Evolutionary conservation across 2,888 invertebrate species (phyloP).

Genomic region (Anaspis maculata): DNA sequence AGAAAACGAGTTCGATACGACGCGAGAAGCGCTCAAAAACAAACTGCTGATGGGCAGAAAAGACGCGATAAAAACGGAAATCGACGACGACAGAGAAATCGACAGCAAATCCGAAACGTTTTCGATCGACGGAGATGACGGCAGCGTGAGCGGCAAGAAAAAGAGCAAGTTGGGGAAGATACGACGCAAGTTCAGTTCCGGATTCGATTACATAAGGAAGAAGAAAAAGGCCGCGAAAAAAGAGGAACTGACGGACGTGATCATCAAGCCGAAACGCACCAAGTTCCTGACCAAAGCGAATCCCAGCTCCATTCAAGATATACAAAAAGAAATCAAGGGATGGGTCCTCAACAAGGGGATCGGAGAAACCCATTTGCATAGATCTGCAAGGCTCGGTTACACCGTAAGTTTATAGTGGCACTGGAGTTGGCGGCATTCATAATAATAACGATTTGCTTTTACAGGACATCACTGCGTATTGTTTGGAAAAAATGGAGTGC

Average conservation of each 20-base stretch:
- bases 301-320: constrained; percentile 65
- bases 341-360: constrained; percentile 93
- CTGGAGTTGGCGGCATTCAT: too few relatives aligned
- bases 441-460: too few relatives aligned
- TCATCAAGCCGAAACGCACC: constrained; percentile 28
- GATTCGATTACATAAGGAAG: constrained; percentile 83
- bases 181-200: constrained; percentile 71
- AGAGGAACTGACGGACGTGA: constrained; percentile 34
- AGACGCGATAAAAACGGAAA: constrained; percentile 26
- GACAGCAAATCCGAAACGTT: constrained; percentile 35
- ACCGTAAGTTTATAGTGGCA: constrained; percentile 62
- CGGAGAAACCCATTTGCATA: constrained; percentile 86
- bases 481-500: constrained; percentile 75
- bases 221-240: constrained; percentile 68
- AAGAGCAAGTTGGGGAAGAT: constrained; percentile 56
- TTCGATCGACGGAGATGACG: constrained; percentile 36
- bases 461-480: constrained; percentile 84
- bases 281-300: constrained; percentile 43
- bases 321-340: constrained; percentile 76
- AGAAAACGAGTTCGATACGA: constrained; percentile 31
- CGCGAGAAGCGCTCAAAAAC: constrained; percentile 25
- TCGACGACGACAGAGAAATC: constrained; percentile 32
- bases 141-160: constrained; percentile 30
- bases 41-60: constrained; percentile 22
- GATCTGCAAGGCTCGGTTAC: constrained; percentile 83